Conservation (phyloP, 2,888 invertebrate species). For the Athalia circularis region DNA sequence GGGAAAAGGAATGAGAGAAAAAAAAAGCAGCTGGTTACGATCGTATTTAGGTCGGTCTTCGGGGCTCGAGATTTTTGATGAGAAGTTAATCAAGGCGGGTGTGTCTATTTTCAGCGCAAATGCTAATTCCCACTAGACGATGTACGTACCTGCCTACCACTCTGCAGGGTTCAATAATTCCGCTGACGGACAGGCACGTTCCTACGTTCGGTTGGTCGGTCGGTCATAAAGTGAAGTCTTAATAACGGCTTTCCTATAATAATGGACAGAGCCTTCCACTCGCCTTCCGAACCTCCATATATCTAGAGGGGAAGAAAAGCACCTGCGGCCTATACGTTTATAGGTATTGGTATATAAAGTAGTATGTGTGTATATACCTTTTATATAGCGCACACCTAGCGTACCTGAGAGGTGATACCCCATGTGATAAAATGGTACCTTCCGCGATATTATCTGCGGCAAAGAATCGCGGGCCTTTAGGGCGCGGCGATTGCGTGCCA, state of each 20-base stretch:
- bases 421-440: conserved; percentile 22
- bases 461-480: conserved; percentile 40
- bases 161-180: conserved; percentile 32
- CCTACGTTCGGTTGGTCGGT: conserved; percentile 6
- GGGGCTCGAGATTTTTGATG: conserved; percentile 32
- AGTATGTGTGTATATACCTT: background rate
- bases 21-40: background rate
- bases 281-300: background rate
- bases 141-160: background rate
- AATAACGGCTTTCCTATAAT: conserved; percentile 63
- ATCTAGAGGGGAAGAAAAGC: conserved; percentile 14
- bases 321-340: background rate
- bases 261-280: conserved; percentile 25
- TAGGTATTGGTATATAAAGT: no score
- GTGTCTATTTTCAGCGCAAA: conserved; percentile 32
- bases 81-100: conserved; percentile 36
- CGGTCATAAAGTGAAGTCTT: conserved; percentile 60
- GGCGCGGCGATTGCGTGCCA: conserved; percentile 53
- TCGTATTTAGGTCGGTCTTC: conserved; percentile 36
- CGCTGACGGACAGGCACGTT: conserved; percentile 62
- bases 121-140: conserved; percentile 26
- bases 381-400: background rate
- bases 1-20: background rate
- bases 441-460: conserved; percentile 22
- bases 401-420: conserved; percentile 9